Evolutionary conservation across 2,888 invertebrate genomes (phyloP).

Genomic region (Tuta absoluta): DNA sequence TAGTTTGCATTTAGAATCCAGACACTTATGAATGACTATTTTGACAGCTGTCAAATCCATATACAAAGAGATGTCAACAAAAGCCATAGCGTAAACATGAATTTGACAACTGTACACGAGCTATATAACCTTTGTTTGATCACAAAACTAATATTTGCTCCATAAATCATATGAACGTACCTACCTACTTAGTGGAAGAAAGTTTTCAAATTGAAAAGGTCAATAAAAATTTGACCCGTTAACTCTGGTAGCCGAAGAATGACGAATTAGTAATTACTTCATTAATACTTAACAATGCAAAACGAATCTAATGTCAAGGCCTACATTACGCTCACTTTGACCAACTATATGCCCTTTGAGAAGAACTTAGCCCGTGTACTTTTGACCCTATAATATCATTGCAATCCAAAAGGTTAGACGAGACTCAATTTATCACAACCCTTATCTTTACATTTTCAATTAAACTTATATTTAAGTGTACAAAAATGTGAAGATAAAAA

Average conservation of each 20-base stretch:
- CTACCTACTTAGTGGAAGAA: too few relatives aligned
- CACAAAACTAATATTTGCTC: too few relatives aligned
- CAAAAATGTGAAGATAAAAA: background rate
- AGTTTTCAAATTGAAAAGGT: background rate
- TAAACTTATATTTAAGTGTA: background rate
- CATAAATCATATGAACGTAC: too few relatives aligned
- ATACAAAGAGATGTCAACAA: too few relatives aligned
- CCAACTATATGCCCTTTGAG: slow-evolving; percentile 3
- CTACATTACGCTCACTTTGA: background rate
- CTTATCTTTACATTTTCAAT: background rate
- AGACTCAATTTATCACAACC: slow-evolving; percentile 19
- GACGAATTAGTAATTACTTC: slow-evolving; percentile 3
- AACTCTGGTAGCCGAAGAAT: background rate
- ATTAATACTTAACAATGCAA: slow-evolving; percentile 6
- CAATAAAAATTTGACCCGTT: background rate
- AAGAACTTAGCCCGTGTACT: slow-evolving; percentile 11
- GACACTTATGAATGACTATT: too few relatives aligned
- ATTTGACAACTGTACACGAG: too few relatives aligned
- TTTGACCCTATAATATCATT: slow-evolving; percentile 14
- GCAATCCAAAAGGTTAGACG: slow-evolving; percentile 23
- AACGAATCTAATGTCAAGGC: slow-evolving; percentile 14
- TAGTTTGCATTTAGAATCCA: slow-evolving; percentile 4
- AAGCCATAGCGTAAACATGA: too few relatives aligned
- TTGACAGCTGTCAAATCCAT: too few relatives aligned
- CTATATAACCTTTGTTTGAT: too few relatives aligned